Evolutionary conservation across 2,888 invertebrate species (phyloP), one percentile per base, ranked within the genome.

Genomic region (Plagodis dolabraria): DNA sequence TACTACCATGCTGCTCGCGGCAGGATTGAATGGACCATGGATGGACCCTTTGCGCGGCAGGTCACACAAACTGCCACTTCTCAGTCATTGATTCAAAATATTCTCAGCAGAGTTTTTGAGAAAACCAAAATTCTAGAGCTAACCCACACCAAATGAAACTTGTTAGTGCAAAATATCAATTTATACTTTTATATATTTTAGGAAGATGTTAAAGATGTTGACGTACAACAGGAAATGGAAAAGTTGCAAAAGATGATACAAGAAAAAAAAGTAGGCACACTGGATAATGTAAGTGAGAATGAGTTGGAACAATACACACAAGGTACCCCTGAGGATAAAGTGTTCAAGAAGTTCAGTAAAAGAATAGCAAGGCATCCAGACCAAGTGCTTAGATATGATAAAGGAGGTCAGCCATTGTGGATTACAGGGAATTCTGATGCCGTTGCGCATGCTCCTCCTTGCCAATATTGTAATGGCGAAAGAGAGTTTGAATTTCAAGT

Each of bases 401-500:
- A 95, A 75, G 95, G 95, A 43, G 98, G 97, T 0, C 76, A 83
- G 42, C 97, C 98, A 10, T 87, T 99, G n/a, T 97, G 97, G 95
- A 97, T 98, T 55, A 96, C 98, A 33, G 89, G 92, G 48, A 87
- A 93, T 58, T 93, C 72, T 43, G 74, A 67, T 12, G 74, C 83
- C 67, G 80, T 93, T 33, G 73, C 77, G 2, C 77, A 93, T 53
- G 89, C 98, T 69, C 97, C 98, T 33, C 91, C 93, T 33, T 98
- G 98, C 80, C 90, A 93, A 66, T 85, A 94, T 64, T 99, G 99
- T 86, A 94, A 95, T 49, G 93, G 94, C 1, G 91, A 94, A 52
- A 94, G 99, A 67, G 94, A 95, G 69, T 99, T 98, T 93, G 99
- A 99, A 91, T 98, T 98, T 87, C 98, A 98, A 93, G 94, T 96